Base-by-base conservation (phyloP, 2,113 vertebrate genomes). In the Epinephelus fuscoguttatus region DNA sequence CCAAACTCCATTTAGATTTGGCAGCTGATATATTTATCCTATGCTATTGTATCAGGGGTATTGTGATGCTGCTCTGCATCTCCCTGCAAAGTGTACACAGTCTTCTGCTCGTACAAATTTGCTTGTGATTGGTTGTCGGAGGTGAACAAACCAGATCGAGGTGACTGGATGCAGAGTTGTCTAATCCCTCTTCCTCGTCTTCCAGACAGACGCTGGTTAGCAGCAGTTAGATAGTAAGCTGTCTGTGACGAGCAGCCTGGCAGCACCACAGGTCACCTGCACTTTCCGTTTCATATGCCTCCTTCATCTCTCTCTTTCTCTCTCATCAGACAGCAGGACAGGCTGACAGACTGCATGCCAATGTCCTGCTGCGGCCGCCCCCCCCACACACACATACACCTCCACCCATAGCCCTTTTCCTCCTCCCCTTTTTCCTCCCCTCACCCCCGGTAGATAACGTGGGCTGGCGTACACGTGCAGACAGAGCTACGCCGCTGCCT, bases 261-360 rank as follows among this genome's bases (percentile, higher is more conserved):
- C 81, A 56, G 53, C 70, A 3, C 70, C 33, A 74, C 67, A 63
- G 84, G 92, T 93, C 91, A 75, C 90, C 85, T 82, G 86, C 76
- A 81, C 76, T 74, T 87, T 82, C 79, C 50, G 25, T 75, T 84
- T 84, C 72, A 72, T 70, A 70, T 67, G 68, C 60, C 47, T 80
- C 70, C 71, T 64, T 47, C 82, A 25, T 66, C 78, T 40, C 49
- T 64, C 55, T 56, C 56, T 67, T 47, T 69, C 62, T 42, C 42
- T 70, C 55, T 61, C 61, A 10, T 53, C 76, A 84, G 61, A 78
- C 66, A 81, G 19, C 40, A 11, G 6, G 14, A 78, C 66, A n/a
- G 59, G 79, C 74, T 61, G 59, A 68, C 75, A 63, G 63, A 75
- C 49, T 63, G 30, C 4, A 30, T 30, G 74, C 69, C 69, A 78